Evolutionary conservation across 2,113 vertebrate genomes (phyloP).

Genomic region (Protobothrops flavoviridis): DNA sequence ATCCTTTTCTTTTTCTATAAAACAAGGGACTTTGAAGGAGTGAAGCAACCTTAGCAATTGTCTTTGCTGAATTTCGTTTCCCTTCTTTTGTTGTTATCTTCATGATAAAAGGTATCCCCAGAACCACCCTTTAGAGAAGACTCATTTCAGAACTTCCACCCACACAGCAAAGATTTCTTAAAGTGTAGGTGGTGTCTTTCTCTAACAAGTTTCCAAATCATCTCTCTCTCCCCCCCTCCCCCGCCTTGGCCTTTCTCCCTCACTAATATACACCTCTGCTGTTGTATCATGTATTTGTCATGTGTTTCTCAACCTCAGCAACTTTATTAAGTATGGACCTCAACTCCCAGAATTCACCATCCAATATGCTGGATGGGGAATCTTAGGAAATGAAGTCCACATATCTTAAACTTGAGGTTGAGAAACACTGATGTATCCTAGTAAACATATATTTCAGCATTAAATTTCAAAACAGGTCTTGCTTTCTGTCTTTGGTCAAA

Average conservation of each 20-base stretch:
- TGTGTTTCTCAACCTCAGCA: background rate
- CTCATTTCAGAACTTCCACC: constrained; percentile 69
- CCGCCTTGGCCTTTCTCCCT: background rate
- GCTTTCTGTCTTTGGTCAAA: background rate
- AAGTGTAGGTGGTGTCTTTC: constrained; percentile 68
- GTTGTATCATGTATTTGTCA: background rate
- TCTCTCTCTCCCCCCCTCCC: background rate
- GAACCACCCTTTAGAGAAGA: constrained; percentile 76
- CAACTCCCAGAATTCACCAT: background rate
- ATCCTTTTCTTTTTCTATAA: background rate
- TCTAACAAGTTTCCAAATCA: constrained; percentile 58
- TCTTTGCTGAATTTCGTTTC: background rate
- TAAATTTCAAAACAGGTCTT: background rate
- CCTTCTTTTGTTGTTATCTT: constrained; percentile 57
- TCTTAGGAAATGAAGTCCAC: background rate
- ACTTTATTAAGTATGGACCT: background rate
- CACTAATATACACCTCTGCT: background rate
- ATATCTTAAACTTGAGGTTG: background rate
- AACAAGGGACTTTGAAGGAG: background rate
- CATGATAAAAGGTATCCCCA: constrained; percentile 73
- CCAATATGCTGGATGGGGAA: background rate
- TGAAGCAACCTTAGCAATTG: background rate
- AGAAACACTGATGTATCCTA: background rate
- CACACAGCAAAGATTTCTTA: constrained; percentile 75
- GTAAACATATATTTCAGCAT: background rate